phyloP scores from a whole-genome alignment of 2,888 invertebrate species.

The Drosophila pseudotakahashii region DNA sequence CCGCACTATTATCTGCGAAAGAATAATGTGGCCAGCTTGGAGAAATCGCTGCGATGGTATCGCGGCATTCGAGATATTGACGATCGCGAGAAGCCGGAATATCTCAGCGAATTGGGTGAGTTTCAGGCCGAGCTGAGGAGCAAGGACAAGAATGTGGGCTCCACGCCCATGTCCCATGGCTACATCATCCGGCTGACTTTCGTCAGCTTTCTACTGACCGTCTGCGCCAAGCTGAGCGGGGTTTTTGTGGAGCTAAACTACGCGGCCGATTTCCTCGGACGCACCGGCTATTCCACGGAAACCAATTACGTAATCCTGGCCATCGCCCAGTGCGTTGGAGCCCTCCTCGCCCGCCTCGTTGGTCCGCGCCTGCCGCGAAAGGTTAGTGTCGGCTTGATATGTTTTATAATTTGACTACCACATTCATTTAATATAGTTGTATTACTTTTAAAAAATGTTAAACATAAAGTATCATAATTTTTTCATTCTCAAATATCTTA shows the following conservation, averaged over 20 bases:
- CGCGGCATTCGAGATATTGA: conserved; percentile 80
- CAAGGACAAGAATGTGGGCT: conserved; percentile 29
- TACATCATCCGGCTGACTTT: conserved; percentile 65
- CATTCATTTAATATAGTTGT: too few species aligned
- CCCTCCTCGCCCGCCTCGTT: conserved; percentile 59
- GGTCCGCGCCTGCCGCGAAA: conserved; percentile 71
- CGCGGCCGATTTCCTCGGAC: conserved; percentile 61
- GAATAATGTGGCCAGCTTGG: conserved; percentile 66
- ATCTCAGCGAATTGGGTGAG: conserved; percentile 68
- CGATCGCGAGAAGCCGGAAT: conserved; percentile 74
- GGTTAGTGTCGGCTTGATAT: conserved; percentile 46
- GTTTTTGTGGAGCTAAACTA: conserved; percentile 79
- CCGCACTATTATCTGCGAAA: conserved; percentile 75
- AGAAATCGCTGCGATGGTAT: conserved; percentile 82
- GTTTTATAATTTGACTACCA: too few species aligned
- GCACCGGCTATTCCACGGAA: conserved; percentile 53
- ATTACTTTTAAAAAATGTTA: too few species aligned
- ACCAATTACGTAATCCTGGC: conserved; percentile 71
- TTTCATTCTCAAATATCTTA: too few species aligned
- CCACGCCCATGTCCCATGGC: conserved; percentile 35
- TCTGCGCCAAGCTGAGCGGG: conserved; percentile 78
- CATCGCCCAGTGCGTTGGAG: conserved; percentile 69
- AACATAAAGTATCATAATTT: too few species aligned
- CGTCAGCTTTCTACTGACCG: conserved; percentile 70
- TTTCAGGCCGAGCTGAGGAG: conserved; percentile 63